A percentile compares a stretch with the other conserved stretches of the same genome.
Evolutionary conservation across 2,113 vertebrate species (phyloP).

Genomic region (Tragelaphus imberbis): DNA sequence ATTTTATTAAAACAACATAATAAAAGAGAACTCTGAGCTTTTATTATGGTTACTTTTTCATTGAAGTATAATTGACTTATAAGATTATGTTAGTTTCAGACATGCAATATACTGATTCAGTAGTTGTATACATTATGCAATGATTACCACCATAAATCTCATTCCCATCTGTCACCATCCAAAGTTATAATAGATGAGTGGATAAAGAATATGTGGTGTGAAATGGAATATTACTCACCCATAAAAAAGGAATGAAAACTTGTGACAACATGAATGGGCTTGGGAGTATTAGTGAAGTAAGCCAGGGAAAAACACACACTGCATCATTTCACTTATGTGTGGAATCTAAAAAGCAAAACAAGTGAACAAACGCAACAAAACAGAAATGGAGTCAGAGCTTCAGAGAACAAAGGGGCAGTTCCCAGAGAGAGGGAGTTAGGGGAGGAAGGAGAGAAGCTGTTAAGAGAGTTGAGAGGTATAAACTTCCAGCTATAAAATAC

Average conservation of each 20-base stretch:
- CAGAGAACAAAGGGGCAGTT: not conserved
- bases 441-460: not conserved
- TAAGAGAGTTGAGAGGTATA: not conserved
- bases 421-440: not conserved
- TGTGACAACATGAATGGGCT: not conserved
- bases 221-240: not conserved
- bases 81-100: not conserved
- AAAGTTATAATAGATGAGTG: not conserved
- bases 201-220: not conserved
- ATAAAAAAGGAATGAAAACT: not conserved
- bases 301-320: not conserved
- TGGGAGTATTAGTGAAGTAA: not conserved
- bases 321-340: not conserved
- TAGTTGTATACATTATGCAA: not conserved
- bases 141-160: not conserved
- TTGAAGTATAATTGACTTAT: not conserved
- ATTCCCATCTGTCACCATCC: not conserved
- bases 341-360: not conserved
- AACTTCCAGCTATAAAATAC: not conserved
- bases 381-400: not conserved
- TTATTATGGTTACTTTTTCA: not conserved
- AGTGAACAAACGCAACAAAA: not conserved
- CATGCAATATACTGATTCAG: not conserved
- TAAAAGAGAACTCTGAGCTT: not conserved
- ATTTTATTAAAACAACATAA: not conserved